Evolutionary conservation across 1,140 invertebrate genomes (phyloP).

Genomic region (Hypothenemus hampei): DNA sequence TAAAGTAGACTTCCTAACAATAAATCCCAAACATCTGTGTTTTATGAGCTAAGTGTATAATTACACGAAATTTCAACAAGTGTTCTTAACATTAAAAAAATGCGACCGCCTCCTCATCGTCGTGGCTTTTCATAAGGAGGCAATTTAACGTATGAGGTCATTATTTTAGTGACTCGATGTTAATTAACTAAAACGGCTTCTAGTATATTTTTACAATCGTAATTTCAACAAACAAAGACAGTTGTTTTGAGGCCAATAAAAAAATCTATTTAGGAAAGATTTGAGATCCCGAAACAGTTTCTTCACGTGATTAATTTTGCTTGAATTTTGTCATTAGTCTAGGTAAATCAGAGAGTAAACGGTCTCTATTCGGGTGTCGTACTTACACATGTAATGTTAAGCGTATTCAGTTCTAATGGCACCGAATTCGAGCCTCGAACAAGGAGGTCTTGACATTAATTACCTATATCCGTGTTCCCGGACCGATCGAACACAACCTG

Average conservation of each 20-base stretch:
- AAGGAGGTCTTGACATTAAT: constrained; percentile 47
- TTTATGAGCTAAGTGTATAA: constrained; percentile 4
- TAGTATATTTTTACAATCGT: too few relatives aligned
- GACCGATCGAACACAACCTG: constrained; percentile 46
- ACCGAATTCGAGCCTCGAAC: constrained; percentile 32
- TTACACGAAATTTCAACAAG: constrained; percentile 4
- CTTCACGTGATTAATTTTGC: neutral
- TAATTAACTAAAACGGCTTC: too few relatives aligned
- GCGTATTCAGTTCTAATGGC: constrained; percentile 32
- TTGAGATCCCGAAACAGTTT: too few relatives aligned
- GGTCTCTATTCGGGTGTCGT: constrained; percentile 24
- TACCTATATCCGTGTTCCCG: constrained; percentile 47
- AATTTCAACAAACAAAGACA: too few relatives aligned
- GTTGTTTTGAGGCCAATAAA: too few relatives aligned
- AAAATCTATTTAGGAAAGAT: too few relatives aligned
- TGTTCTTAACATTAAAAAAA: constrained; percentile 5
- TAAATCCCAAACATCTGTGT: constrained; percentile 2
- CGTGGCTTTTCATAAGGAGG: constrained; percentile 5
- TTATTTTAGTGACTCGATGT: too few relatives aligned
- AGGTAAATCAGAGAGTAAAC: constrained; percentile 32
- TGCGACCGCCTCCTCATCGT: neutral
- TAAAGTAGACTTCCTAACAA: neutral
- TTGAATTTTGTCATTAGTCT: constrained; percentile 27
- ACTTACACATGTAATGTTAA: constrained; percentile 41
- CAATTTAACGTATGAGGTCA: constrained; percentile 7